Conservation (phyloP, 92 coral and sea anemone genomes). For the Epizoanthus illoricatus region DNA sequence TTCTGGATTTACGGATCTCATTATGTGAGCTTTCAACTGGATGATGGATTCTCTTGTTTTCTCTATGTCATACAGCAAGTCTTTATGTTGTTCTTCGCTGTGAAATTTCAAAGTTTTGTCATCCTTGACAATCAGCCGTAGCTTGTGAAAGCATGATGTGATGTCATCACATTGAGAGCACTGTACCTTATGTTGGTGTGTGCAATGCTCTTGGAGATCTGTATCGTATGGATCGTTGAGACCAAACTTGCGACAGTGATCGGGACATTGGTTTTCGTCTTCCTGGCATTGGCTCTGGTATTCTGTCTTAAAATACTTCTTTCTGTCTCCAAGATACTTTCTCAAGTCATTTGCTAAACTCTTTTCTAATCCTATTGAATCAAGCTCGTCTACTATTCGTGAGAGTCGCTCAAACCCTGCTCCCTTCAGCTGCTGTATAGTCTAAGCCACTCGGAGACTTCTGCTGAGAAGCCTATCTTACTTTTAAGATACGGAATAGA, state of each 20-base stretch:
- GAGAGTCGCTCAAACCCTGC: slow-evolving; percentile 48
- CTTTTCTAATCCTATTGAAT: slow-evolving; percentile 48
- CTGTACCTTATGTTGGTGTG: slow-evolving; percentile 30
- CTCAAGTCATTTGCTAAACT: slow-evolving; percentile 31
- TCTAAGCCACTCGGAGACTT: slow-evolving; percentile 62
- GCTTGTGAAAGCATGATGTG: slow-evolving; percentile 51
- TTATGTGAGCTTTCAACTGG: slow-evolving; percentile 82
- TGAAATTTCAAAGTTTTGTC: slow-evolving; percentile 52
- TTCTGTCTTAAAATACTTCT: slow-evolving; percentile 44
- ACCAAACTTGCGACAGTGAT: slow-evolving; percentile 48
- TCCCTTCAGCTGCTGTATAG: slow-evolving; percentile 59
- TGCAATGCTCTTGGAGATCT: not conserved
- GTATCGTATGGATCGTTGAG: slow-evolving; percentile 31
- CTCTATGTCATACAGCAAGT: slow-evolving; percentile 66
- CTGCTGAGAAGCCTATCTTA: slow-evolving; percentile 57
- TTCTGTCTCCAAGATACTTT: slow-evolving; percentile 30
- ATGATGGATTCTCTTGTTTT: slow-evolving; percentile 54
- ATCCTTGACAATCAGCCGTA: slow-evolving; percentile 48
- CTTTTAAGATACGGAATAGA: slow-evolving; percentile 55
- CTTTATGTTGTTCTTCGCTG: slow-evolving; percentile 71
- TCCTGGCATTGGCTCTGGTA: slow-evolving; percentile 55
- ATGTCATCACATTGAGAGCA: slow-evolving; percentile 68
- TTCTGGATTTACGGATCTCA: slow-evolving; percentile 73
- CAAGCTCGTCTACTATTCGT: slow-evolving; percentile 48
- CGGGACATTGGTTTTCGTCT: slow-evolving; percentile 54